Evolutionary conservation across 2,888 invertebrate genomes (phyloP).

Genomic region (Anticlea derivata): DNA sequence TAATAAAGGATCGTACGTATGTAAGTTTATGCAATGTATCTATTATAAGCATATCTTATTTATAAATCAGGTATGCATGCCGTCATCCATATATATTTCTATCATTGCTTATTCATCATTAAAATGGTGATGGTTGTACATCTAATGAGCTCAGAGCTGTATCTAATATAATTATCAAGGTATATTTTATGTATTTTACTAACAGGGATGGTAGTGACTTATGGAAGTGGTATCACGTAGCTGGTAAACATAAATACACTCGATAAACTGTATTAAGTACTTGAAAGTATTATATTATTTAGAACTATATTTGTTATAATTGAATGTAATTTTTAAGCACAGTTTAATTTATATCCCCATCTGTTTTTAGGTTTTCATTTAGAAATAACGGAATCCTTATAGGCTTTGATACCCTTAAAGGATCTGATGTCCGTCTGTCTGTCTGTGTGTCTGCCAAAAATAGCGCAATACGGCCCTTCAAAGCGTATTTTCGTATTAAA

Average conservation of each 20-base stretch:
- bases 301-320: slow-evolving; percentile 7
- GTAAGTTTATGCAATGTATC: slow-evolving; percentile 18
- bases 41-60: slow-evolving; percentile 33
- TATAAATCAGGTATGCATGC: slow-evolving; percentile 57
- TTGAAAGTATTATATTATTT: slow-evolving; percentile 21
- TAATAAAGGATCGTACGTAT: slow-evolving; percentile 2
- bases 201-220: slow-evolving; percentile 22
- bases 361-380: slow-evolving; percentile 10
- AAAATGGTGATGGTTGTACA: slow-evolving; percentile 81
- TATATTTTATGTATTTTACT: slow-evolving; percentile 27
- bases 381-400: too few relatives aligned
- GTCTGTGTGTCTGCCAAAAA: too few relatives aligned
- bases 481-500: too few relatives aligned
- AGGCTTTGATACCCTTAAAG: too few relatives aligned
- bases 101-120: slow-evolving; percentile 74
- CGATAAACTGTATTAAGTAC: slow-evolving; percentile 1
- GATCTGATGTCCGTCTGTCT: too few relatives aligned
- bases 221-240: slow-evolving; percentile 19
- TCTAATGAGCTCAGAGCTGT: slow-evolving; percentile 33
- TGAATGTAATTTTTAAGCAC: slow-evolving; percentile 11
- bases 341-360: slow-evolving; percentile 18
- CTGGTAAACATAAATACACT: slow-evolving; percentile 10
- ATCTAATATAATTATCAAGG: slow-evolving; percentile 22
- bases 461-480: too few relatives aligned
- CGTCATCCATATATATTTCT: slow-evolving; percentile 62